phyloP scores from a whole-genome alignment of 1,140 invertebrate species.

The Leucophenga varia region DNA sequence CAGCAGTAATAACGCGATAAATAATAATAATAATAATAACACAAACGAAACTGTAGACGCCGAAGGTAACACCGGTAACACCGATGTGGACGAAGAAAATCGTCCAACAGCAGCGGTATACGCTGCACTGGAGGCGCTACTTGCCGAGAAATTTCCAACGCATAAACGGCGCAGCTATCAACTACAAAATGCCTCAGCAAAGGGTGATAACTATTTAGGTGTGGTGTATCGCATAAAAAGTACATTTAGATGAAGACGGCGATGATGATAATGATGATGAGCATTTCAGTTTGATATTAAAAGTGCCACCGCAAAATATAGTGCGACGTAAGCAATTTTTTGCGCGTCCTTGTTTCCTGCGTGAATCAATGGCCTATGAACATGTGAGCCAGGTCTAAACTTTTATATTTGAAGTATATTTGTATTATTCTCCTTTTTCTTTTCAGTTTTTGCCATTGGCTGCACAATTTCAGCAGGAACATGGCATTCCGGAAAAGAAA shows the following conservation, averaged over 20 bases:
- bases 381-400: constrained; percentile 7
- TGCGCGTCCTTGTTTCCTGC: constrained; percentile 37
- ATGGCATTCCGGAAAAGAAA: constrained; percentile 26
- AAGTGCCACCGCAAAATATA: constrained; percentile 39
- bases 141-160: too few relatives aligned
- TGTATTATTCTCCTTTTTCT: background rate
- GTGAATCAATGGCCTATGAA: constrained; percentile 51
- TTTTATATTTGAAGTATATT: background rate
- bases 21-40: too few relatives aligned
- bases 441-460: constrained; percentile 47
- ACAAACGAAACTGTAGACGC: too few relatives aligned
- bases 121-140: too few relatives aligned
- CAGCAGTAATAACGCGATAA: too few relatives aligned
- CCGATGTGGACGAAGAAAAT: too few relatives aligned
- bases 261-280: too few relatives aligned
- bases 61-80: too few relatives aligned
- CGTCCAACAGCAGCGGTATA: too few relatives aligned
- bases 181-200: constrained; percentile 34
- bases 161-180: too few relatives aligned
- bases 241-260: constrained; percentile 5
- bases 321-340: constrained; percentile 44
- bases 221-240: constrained; percentile 41
- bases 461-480: constrained; percentile 37
- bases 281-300: constrained; percentile 29
- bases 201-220: constrained; percentile 55